Evolutionary conservation across 2,113 vertebrate species (phyloP).

Genomic region (Lota lota): DNA sequence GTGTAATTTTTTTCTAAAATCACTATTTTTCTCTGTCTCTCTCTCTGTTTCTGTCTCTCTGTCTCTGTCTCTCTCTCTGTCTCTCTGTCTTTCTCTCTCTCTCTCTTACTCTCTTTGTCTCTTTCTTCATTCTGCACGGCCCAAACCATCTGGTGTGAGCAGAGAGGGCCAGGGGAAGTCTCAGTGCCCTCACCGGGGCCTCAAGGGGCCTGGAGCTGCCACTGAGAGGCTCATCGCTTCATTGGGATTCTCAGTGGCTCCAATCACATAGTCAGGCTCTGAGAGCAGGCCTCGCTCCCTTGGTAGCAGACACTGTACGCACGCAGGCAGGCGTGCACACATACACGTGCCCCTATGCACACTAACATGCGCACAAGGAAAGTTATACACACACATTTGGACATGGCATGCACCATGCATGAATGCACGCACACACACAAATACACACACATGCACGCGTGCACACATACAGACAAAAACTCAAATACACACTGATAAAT

Average conservation of each 20-base stretch:
- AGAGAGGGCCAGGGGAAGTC: conserved; percentile 16
- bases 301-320: conserved; percentile 18
- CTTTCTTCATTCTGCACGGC: no score
- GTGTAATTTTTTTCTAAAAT: no score
- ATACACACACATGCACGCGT: no score
- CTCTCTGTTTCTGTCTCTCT: no score
- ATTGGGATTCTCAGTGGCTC: conserved; percentile 60
- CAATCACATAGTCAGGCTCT: conserved; percentile 50
- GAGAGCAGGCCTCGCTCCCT: conserved; percentile 36
- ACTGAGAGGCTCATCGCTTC: conserved; percentile 50
- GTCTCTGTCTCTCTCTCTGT: conserved; percentile 5
- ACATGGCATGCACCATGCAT: neutral
- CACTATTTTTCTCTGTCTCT: no score
- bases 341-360: neutral
- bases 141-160: conserved; percentile 24
- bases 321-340: neutral
- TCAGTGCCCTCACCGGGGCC: conserved; percentile 1
- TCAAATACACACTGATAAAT: no score
- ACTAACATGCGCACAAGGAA: neutral
- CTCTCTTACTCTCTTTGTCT: no score
- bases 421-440: conserved; percentile 6
- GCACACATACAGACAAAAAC: no score
- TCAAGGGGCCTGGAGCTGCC: conserved; percentile 11
- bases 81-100: conserved; percentile 1
- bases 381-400: conserved; percentile 29